Evolutionary conservation across 1,140 invertebrate genomes (phyloP).

Genomic region (Pogonomyrmex barbatus): DNA sequence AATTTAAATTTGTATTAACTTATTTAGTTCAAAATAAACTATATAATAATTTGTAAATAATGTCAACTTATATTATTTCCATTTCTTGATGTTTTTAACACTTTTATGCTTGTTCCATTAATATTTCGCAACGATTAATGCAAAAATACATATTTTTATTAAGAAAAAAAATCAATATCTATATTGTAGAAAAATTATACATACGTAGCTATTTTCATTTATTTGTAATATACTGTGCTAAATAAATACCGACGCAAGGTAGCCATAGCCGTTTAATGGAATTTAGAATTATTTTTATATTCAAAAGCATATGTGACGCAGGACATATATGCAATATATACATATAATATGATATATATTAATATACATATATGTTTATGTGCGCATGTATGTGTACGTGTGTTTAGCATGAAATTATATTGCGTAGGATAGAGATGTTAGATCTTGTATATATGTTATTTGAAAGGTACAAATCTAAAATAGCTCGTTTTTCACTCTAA

Average conservation of each 20-base stretch:
- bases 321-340: background rate
- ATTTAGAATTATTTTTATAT: constrained; percentile 34
- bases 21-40: background rate
- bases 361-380: background rate
- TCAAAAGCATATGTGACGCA: background rate
- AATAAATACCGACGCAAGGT: constrained; percentile 10
- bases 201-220: background rate
- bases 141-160: background rate
- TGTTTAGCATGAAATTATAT: constrained; percentile 21
- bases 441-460: constrained; percentile 25
- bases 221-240: background rate
- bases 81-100: background rate
- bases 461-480: constrained; percentile 37
- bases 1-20: background rate
- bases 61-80: constrained; percentile 13
- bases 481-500: constrained; percentile 25
- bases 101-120: background rate
- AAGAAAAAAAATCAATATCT: background rate
- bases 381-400: background rate
- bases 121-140: background rate
- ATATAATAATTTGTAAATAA: background rate
- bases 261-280: background rate
- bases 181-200: background rate
- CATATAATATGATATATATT: background rate
- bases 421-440: background rate